Conservation (phyloP, 2,888 invertebrate species). For the Mimachlamys varia region DNA sequence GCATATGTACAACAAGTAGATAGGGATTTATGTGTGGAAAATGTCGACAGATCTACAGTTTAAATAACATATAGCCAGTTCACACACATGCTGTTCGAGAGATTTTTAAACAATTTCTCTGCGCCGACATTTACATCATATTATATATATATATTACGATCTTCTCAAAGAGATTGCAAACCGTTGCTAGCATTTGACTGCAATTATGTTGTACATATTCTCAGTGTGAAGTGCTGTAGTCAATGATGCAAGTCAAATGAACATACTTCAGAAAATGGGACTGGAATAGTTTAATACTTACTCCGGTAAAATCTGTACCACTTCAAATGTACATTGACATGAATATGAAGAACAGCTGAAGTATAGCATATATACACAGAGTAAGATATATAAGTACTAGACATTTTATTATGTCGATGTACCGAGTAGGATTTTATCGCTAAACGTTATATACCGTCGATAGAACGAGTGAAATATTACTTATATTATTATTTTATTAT, state of each 20-base stretch:
- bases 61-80: background rate
- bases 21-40: conserved; percentile 31
- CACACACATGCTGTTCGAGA: background rate
- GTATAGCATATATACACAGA: no score
- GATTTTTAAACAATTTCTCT: background rate
- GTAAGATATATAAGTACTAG: no score
- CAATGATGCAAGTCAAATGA: background rate
- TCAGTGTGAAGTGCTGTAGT: background rate
- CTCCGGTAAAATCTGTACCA: no score
- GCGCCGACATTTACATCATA: background rate
- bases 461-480: no score
- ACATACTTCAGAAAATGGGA: background rate
- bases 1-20: conserved; percentile 29
- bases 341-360: no score
- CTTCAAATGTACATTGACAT: no score
- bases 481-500: no score
- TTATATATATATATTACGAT: background rate
- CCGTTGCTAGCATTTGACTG: background rate
- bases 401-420: no score
- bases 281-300: background rate
- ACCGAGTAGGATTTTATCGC: no score
- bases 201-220: background rate
- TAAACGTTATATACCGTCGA: no score
- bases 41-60: background rate
- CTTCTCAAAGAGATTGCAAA: background rate